Conservation (phyloP, 2,113 vertebrate genomes). For the Syngnathus scovelli region DNA sequence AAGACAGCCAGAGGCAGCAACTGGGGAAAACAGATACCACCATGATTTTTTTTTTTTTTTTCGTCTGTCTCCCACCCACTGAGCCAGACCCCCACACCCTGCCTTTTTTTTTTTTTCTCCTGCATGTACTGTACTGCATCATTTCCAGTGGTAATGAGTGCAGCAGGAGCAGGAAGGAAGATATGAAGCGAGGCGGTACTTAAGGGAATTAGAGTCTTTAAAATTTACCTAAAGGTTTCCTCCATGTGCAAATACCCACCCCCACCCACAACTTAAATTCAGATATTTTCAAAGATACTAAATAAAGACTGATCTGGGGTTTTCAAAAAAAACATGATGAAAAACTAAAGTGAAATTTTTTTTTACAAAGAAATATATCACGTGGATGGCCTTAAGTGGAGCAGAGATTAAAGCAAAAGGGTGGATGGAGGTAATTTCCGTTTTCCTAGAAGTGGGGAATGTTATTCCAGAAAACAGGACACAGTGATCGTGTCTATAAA, state of each 20-base stretch:
- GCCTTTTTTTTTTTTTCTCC: background rate
- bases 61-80: constrained; percentile 1
- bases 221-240: constrained; percentile 56
- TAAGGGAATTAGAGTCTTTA: constrained; percentile 60
- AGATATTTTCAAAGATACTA: constrained; percentile 5
- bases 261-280: background rate
- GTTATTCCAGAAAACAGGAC: constrained; percentile 13
- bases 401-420: constrained; percentile 55
- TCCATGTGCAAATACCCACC: constrained; percentile 46
- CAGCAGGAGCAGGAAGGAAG: constrained; percentile 45
- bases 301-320: constrained; percentile 14
- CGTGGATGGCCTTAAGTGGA: constrained; percentile 45
- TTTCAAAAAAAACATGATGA: constrained; percentile 26
- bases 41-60: constrained; percentile 23
- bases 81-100: constrained; percentile 13
- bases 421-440: constrained; percentile 50
- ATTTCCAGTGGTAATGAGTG: constrained; percentile 62
- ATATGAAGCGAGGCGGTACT: constrained; percentile 38
- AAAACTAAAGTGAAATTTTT: constrained; percentile 24
- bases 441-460: constrained; percentile 23
- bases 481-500: no score
- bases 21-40: constrained; percentile 57
- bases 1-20: constrained; percentile 54
- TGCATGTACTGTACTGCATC: constrained; percentile 54
- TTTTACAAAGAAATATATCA: constrained; percentile 54